Conservation (phyloP, 2,113 vertebrate genomes). For the Pterocles orientalis region DNA sequence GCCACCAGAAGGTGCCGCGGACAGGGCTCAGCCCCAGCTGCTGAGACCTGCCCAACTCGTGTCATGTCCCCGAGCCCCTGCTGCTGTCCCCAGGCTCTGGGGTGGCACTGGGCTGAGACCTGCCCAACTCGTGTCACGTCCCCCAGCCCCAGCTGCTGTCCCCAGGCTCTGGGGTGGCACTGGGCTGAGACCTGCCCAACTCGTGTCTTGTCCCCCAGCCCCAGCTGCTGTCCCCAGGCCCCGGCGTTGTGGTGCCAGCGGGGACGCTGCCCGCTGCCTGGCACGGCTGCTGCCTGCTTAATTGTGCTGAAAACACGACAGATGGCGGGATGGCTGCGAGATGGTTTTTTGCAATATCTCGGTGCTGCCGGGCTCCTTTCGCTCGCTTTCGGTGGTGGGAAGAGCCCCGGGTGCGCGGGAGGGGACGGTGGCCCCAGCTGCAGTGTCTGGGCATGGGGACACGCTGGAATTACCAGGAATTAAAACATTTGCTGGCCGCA, state of each 20-base stretch:
- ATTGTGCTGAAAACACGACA: slow-evolving; percentile 59
- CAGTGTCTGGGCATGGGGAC: accelerated
- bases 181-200: too few relatives aligned
- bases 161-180: too few relatives aligned
- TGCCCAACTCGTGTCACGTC: too few relatives aligned
- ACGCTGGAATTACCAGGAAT: slow-evolving; percentile 1
- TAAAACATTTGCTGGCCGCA: slow-evolving; percentile 42
- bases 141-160: too few relatives aligned
- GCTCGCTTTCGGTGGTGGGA: background rate
- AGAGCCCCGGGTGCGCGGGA: accelerated
- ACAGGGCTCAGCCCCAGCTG: too few relatives aligned
- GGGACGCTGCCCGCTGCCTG: background rate
- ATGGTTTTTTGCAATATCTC: slow-evolving; percentile 32
- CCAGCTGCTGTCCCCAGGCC: too few relatives aligned
- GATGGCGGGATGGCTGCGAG: slow-evolving; percentile 59
- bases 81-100: too few relatives aligned
- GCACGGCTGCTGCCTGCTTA: slow-evolving; percentile 48
- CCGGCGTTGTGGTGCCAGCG: background rate
- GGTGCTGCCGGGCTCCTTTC: background rate
- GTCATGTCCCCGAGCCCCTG: too few relatives aligned
- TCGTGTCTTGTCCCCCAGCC: too few relatives aligned
- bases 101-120: too few relatives aligned
- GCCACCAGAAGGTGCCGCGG: too few relatives aligned
- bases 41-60: too few relatives aligned
- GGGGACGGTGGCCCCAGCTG: background rate